phyloP scores from a whole-genome alignment of 2,797 vertebrate genomes.

The Tarsius wallacei region DNA sequence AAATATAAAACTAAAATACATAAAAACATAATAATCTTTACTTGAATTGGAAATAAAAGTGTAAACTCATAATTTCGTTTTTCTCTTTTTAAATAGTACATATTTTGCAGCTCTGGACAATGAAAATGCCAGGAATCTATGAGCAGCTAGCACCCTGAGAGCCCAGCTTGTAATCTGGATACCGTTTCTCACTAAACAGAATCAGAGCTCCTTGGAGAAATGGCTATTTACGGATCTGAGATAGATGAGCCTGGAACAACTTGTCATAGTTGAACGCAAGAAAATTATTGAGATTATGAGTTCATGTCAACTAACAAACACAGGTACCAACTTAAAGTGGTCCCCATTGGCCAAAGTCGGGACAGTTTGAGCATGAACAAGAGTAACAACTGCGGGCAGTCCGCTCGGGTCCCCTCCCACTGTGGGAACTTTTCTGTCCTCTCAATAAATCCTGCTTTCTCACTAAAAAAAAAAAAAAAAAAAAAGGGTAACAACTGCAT shows the following conservation, averaged over 20 bases:
- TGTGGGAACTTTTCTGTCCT: no score
- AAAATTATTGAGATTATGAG: background rate
- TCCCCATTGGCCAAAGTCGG: background rate
- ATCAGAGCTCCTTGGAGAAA: constrained; percentile 20
- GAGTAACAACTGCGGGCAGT: background rate
- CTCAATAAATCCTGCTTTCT: no score
- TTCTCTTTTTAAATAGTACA: background rate
- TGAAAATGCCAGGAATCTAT: background rate
- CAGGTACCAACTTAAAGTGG: background rate
- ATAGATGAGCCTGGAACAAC: background rate
- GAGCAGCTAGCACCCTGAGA: background rate
- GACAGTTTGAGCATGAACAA: background rate
- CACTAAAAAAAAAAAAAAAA: no score
- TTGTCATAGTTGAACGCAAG: background rate
- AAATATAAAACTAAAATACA: constrained; percentile 30
- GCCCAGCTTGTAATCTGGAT: background rate
- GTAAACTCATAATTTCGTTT: background rate
- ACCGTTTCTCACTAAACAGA: background rate
- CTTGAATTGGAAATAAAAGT: background rate
- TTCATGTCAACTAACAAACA: background rate
- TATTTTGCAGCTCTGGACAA: background rate
- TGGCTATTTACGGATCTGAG: background rate
- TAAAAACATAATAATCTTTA: constrained; percentile 1
- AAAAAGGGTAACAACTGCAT: background rate
- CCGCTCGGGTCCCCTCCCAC: no score